Conservation (phyloP, 1,140 invertebrate species). For the Samia ricini region DNA sequence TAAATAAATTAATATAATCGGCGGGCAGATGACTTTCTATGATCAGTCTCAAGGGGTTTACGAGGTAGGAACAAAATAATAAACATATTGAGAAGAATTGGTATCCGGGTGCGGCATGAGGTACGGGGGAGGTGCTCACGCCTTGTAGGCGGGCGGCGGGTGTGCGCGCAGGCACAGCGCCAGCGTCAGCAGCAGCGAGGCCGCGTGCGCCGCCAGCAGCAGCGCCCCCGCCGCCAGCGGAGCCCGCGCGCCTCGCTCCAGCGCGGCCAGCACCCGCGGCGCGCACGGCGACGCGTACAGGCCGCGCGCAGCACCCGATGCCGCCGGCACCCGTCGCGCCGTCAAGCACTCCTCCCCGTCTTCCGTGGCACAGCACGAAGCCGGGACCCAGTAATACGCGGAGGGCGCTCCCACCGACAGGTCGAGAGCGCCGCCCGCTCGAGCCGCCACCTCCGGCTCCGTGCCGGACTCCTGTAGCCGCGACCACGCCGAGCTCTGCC, state of each 20-base stretch:
- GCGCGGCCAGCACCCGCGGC: slow-evolving; percentile 32
- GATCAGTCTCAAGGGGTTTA: background rate
- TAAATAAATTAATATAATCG: background rate
- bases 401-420: slow-evolving; percentile 47
- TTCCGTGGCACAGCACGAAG: slow-evolving; percentile 47
- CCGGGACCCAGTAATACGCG: slow-evolving; percentile 49
- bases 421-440: slow-evolving; percentile 43
- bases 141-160: slow-evolving; percentile 37
- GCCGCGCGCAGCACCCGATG: slow-evolving; percentile 29
- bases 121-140: slow-evolving; percentile 14
- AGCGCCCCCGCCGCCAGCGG: slow-evolving; percentile 35
- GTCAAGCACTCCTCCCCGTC: slow-evolving; percentile 5
- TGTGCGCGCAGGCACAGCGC: slow-evolving; percentile 44
- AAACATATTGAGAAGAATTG: background rate
- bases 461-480: slow-evolving; percentile 9
- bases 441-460: too few relatives aligned
- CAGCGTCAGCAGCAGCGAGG: slow-evolving; percentile 44
- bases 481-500: slow-evolving; percentile 49
- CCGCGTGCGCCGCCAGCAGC: slow-evolving; percentile 44
- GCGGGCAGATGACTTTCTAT: background rate
- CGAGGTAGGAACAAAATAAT: background rate
- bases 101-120: too few relatives aligned
- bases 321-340: slow-evolving; percentile 35
- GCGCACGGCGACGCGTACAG: slow-evolving; percentile 32
- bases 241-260: slow-evolving; percentile 28